These are phyloP conservation scores for Scaptomyza polygonia DNA, from an alignment of 2,888 invertebrate genomes.

Conservation along the genomic window DNA sequence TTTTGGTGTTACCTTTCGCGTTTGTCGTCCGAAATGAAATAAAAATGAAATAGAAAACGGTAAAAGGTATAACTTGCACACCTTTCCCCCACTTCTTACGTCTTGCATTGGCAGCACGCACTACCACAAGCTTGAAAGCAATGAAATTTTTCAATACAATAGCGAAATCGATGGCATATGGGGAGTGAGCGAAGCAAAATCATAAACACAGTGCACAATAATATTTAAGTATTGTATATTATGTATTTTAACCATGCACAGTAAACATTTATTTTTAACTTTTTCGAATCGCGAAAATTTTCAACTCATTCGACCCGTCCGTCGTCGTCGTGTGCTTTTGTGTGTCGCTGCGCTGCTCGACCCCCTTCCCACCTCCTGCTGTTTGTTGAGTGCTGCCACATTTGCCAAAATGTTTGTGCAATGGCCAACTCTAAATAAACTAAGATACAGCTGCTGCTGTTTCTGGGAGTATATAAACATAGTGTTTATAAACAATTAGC, in stretches of 20 bases:
- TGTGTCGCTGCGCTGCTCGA: constrained; percentile 43
- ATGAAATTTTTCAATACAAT: constrained; percentile 63
- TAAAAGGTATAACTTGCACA: constrained; percentile 55
- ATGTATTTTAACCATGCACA: constrained; percentile 64
- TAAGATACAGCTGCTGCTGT: neutral
- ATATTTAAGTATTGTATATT: constrained; percentile 41
- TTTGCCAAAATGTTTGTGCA: constrained; percentile 25
- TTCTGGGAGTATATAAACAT: constrained; percentile 15
- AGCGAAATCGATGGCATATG: constrained; percentile 21
- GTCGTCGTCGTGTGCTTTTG: constrained; percentile 75
- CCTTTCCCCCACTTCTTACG: constrained; percentile 27
- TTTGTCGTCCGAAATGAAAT: constrained; percentile 51
- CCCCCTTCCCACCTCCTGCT: constrained; percentile 27
- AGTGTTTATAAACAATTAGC: constrained; percentile 53
- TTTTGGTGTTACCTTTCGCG: constrained; percentile 65
- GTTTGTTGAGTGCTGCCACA: constrained; percentile 54
- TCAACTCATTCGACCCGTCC: constrained; percentile 71
- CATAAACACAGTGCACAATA: constrained; percentile 42
- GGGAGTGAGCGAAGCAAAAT: constrained; percentile 20
- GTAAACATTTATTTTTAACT: constrained; percentile 80
- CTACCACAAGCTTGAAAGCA: constrained; percentile 53
- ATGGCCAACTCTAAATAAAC: constrained; percentile 5
- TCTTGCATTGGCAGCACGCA: constrained; percentile 44
- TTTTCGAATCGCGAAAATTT: constrained; percentile 75
- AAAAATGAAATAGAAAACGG: constrained; percentile 59